Conservation (phyloP, 2,113 vertebrate genomes). For the Laticauda colubrina region DNA sequence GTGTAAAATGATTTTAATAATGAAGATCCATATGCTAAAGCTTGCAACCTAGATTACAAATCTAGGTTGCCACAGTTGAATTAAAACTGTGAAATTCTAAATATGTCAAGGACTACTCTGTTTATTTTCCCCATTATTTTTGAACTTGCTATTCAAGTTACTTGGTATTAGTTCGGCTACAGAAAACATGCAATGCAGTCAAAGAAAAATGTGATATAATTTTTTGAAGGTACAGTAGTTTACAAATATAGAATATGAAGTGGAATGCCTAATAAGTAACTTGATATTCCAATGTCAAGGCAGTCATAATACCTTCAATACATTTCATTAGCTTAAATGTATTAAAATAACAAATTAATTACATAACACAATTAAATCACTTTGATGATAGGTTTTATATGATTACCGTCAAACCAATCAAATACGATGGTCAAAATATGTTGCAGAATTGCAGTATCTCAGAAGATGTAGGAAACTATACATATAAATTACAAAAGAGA, state of each 20-base stretch:
- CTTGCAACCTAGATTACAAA: not conserved
- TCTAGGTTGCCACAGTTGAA: not conserved
- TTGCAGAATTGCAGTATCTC: conserved; percentile 3
- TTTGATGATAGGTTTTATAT: conserved; percentile 1
- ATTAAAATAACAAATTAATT: conserved; percentile 4
- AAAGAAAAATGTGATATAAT: not conserved
- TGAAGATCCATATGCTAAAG: conserved; percentile 10
- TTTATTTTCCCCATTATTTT: conserved; percentile 1
- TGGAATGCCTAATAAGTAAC: conserved; percentile 8
- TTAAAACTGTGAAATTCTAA: conserved; percentile 2
- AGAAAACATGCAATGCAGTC: not conserved
- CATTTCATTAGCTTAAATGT: conserved; percentile 4
- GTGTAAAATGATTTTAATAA: not conserved
- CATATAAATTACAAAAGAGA: not conserved
- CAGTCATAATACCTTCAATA: not conserved
- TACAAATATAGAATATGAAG: not conserved
- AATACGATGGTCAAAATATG: conserved; percentile 23
- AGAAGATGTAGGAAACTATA: conserved; percentile 15
- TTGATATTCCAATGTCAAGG: not conserved
- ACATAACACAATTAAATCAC: conserved; percentile 15
- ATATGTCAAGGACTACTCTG: not conserved
- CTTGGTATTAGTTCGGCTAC: conserved; percentile 1
- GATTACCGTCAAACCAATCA: not conserved
- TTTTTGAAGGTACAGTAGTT: conserved; percentile 7
- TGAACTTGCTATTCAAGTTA: not conserved